Base-by-base conservation (phyloP, 2,113 vertebrate genomes). In the Nerophis lumbriciformis region DNA sequence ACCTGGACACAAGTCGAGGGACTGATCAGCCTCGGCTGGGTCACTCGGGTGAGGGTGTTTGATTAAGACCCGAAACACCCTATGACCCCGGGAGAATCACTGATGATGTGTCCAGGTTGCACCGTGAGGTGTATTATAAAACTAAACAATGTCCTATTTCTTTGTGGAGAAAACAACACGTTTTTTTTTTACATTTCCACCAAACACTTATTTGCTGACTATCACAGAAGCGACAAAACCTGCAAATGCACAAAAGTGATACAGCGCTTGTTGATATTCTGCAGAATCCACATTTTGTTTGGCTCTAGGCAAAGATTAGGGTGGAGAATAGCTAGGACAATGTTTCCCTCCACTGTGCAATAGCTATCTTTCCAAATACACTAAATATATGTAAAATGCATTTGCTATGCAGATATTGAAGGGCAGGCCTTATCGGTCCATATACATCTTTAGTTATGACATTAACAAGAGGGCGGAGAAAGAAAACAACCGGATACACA, bases 201-300 rank as follows among this genome's bases (percentile, higher is more conserved):
- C 37, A 5, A 56, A 39, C 39, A 56, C 14, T 56, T 57, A 12
- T 42, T 39, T 21, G 55, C n/a, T n/a, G 53, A 39, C 8, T 56
- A 56, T 6, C 16, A 16, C n/a, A 56, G 36, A 10, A 56, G 10
- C 8, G 4, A 11, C 38, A 10, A 44, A 57, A 44, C n/a, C 38
- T 13, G 55, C 6, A 4, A 19, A n/a, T 8, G 36, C 42, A 19
- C 14, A 57, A 57, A 28, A 28, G 28, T 28, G 28, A n/a, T 2
- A 39, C 37, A 39, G 16, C 4, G n/a, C 39, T 57, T 11, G 9
- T 44, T 44, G 38, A 10, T 39, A 44, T 57, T 57, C 39, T 39
- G 53, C 53, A 56, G 53, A 56, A 56, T 16, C 59, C 59, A 57
- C 44, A 54, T 61, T 54, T 47, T 50, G 12, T 35, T 59, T n/a